Evolutionary conservation across 2,888 invertebrate species (phyloP).

Genomic region (Platypus cylindrus): DNA sequence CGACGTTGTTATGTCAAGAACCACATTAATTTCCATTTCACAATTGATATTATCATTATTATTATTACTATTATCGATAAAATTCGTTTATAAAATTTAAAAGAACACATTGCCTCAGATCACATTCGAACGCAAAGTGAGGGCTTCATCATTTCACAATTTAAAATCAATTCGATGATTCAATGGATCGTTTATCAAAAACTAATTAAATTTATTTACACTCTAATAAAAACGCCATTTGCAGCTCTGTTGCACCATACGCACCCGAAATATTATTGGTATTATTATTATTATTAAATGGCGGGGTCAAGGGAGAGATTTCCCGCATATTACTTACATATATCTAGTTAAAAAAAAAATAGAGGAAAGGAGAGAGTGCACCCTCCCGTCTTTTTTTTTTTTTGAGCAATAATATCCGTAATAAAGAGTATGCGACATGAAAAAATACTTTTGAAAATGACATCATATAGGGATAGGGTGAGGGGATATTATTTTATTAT

Average conservation of each 20-base stretch:
- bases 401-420: conserved; percentile 17
- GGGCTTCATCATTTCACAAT: conserved; percentile 5
- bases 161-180: conserved; percentile 11
- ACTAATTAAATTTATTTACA: conserved; percentile 17
- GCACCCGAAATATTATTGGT: conserved; percentile 12
- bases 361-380: too few relatives aligned
- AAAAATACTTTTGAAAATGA: conserved; percentile 33
- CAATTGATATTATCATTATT: too few relatives aligned
- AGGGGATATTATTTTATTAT: conserved; percentile 9
- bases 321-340: conserved; percentile 16
- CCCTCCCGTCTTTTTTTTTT: too few relatives aligned
- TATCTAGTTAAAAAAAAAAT: too few relatives aligned
- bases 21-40: too few relatives aligned
- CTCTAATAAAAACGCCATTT: conserved; percentile 17
- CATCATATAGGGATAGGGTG: conserved; percentile 15
- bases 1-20: too few relatives aligned
- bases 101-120: conserved; percentile 5
- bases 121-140: conserved; percentile 7
- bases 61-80: too few relatives aligned
- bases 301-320: conserved; percentile 8
- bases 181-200: conserved; percentile 16
- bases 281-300: too few relatives aligned
- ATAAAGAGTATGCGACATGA: conserved; percentile 33
- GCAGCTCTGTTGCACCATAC: conserved; percentile 13
- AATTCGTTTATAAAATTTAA: conserved; percentile 3